A percentile compares a stretch with the other conserved stretches of the same genome.
phyloP scores from a whole-genome alignment of 2,113 vertebrate genomes.

The Irena cyanogastra region DNA sequence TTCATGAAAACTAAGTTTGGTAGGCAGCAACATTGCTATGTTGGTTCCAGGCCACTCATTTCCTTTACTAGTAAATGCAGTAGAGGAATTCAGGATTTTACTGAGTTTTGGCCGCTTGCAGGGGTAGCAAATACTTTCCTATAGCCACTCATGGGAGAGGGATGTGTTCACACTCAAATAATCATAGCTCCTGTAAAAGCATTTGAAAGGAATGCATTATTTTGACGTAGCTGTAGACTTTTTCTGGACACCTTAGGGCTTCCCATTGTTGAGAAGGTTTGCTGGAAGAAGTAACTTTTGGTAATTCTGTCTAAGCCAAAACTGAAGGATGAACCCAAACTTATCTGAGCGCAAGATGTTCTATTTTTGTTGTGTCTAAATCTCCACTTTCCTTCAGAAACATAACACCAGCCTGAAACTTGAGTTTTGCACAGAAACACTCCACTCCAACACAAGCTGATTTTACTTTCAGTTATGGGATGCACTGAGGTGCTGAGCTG shows the following conservation, averaged over 20 bases:
- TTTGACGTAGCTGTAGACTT: neutral
- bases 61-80: neutral
- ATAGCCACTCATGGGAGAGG: neutral
- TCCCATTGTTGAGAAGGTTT: neutral
- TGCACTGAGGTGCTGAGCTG: neutral
- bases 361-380: neutral
- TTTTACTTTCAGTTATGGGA: neutral
- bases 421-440: neutral
- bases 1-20: neutral
- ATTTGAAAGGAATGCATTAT: neutral
- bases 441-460: too few species aligned
- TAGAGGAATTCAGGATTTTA: neutral
- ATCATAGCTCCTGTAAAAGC: neutral
- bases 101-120: neutral
- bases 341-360: neutral
- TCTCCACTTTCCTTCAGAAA: neutral
- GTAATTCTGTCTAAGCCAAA: neutral
- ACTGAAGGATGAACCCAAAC: neutral
- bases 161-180: neutral
- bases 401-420: neutral
- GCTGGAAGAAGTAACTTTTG: neutral
- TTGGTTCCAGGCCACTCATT: neutral
- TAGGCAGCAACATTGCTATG: neutral
- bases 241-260: neutral
- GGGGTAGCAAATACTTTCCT: neutral